phyloP scores from a whole-genome alignment of 2,797 vertebrate genomes.

The Podargus strigoides region DNA sequence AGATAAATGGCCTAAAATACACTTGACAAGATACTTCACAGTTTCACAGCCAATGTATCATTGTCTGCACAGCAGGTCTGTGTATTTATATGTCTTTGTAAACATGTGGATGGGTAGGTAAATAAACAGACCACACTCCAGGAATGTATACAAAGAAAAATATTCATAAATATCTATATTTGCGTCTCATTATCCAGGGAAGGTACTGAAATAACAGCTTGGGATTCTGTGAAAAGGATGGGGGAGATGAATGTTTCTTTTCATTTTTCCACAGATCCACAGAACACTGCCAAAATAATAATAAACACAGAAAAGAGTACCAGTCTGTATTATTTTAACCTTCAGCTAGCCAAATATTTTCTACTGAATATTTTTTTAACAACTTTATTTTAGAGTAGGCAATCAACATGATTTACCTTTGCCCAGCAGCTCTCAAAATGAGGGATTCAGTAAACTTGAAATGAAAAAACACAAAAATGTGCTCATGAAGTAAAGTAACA shows the following conservation, averaged over 20 bases:
- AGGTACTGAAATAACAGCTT: not conserved
- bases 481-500: not conserved
- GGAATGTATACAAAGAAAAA: not conserved
- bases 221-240: accelerated
- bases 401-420: not conserved
- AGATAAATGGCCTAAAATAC: not conserved
- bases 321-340: not conserved
- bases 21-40: not conserved
- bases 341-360: not conserved
- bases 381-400: not conserved
- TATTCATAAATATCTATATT: not conserved
- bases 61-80: not conserved
- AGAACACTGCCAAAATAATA: not conserved
- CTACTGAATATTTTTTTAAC: not conserved
- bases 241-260: not conserved
- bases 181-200: not conserved
- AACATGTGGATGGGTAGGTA: not conserved
- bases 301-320: not conserved
- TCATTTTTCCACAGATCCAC: not conserved
- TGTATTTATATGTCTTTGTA: not conserved
- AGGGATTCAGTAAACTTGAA: not conserved
- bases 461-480: not conserved
- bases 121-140: not conserved
- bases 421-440: not conserved
- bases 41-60: not conserved